Base-by-base conservation (phyloP, 2,797 vertebrate genomes). In the Notamacropus eugenii region DNA sequence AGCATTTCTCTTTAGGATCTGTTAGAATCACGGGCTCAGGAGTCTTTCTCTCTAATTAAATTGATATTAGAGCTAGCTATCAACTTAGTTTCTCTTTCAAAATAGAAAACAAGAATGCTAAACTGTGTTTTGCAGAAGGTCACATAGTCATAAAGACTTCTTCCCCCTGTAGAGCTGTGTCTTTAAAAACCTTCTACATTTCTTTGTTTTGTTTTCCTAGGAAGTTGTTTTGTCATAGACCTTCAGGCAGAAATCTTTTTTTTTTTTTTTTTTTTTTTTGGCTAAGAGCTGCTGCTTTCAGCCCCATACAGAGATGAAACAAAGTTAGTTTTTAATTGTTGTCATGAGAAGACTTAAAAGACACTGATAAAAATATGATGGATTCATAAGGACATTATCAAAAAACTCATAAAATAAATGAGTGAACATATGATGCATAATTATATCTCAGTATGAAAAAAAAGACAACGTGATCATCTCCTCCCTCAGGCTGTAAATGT, bases 381-480 rank as follows among this genome's bases (percentile, higher is more conserved):
- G 92, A 96, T 95, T 95, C 82, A 91, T 92, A 97, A 96, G 24
- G 95, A 90, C 90, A 97, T 95, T 74, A 40, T 74, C 5, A 40
- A 74, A 31, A 74, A 74, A n/a, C n/a, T 74, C 19, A 74, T 9
- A 74, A 74, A 74, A 74, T 74, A 40, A 40, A n/a, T 74, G 67
- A 74, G 6, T 40, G 82, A 4, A 4, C 52, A 0, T 12, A 56
- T 94, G 87, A 56, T 62, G 54, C 90, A 31, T 97, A 95, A 98
- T 98, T 97, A 94, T 97, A 96, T 93, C 92, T 95, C 95, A 19
- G 50, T 91, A 27, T 54, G 93, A 59, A 14, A 19, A 19, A 67
- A 74, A 74, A 74, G 40, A 40, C 56, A 52, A 52, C 52, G 0
- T 22, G 92, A 40, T 52, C 57, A 59, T 14, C 28, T 92, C 96